Evolutionary conservation across 92 coral and sea anemone species (phyloP).

Genomic region (Blastomussa wellsi): DNA sequence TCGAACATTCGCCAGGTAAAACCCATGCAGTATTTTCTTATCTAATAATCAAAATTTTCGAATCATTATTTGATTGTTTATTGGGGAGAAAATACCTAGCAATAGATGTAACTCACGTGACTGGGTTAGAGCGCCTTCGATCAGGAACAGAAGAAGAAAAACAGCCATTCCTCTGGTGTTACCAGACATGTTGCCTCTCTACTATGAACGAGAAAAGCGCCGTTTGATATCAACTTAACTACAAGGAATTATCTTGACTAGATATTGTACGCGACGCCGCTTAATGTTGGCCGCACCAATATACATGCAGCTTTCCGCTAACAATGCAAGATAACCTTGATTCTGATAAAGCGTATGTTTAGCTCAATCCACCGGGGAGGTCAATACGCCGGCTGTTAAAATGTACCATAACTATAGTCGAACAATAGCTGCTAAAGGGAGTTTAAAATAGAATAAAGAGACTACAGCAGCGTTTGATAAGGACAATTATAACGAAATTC

Average conservation of each 20-base stretch:
- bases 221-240: slow-evolving; percentile 1
- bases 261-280: slow-evolving; percentile 11
- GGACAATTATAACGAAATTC: neutral
- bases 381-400: neutral
- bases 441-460: neutral
- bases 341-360: neutral
- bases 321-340: neutral
- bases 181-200: slow-evolving; percentile 15
- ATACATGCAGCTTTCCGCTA: neutral
- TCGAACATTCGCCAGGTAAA: neutral
- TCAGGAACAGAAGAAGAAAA: neutral
- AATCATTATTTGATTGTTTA: neutral
- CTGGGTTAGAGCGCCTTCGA: neutral
- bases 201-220: slow-evolving; percentile 1
- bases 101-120: neutral
- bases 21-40: neutral
- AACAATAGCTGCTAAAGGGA: neutral
- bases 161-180: neutral
- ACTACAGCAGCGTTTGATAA: neutral
- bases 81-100: neutral
- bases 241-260: neutral
- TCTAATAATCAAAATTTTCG: neutral
- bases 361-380: neutral
- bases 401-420: neutral
- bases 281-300: slow-evolving; percentile 5